Conservation (phyloP, 2,797 vertebrate genomes). For the Cheracebus regulus region DNA sequence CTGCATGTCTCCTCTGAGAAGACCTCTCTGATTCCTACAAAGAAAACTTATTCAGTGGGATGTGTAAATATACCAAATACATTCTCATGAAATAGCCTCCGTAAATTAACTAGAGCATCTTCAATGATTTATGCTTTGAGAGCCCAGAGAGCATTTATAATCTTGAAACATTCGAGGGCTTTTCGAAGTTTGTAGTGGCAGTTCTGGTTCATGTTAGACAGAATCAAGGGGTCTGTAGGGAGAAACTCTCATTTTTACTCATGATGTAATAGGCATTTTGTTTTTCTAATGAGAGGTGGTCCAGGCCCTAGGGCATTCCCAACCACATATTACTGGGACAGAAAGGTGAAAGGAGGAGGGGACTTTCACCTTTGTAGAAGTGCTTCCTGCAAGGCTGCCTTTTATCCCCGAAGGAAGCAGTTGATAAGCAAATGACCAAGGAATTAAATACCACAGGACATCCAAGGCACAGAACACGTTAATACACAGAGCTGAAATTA, state of each 20-base stretch:
- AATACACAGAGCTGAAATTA: slow-evolving; percentile 62
- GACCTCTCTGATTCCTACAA: background rate
- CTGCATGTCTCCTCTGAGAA: background rate
- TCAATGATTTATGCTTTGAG: slow-evolving; percentile 60
- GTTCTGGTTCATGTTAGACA: slow-evolving; percentile 4
- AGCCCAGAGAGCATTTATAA: slow-evolving; percentile 40
- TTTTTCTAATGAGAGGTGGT: slow-evolving; percentile 13
- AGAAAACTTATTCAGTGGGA: slow-evolving; percentile 25
- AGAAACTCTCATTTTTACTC: slow-evolving; percentile 26
- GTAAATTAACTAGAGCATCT: slow-evolving; percentile 50
- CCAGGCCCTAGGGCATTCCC: background rate
- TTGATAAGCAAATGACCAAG: background rate
- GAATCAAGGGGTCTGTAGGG: background rate
- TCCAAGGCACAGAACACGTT: background rate
- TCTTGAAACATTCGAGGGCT: slow-evolving; percentile 11
- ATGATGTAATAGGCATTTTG: background rate
- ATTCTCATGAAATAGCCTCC: slow-evolving; percentile 38
- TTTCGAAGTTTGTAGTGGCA: slow-evolving; percentile 20
- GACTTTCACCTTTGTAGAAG: background rate
- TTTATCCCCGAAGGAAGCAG: slow-evolving; percentile 8
- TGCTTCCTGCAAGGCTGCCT: background rate
- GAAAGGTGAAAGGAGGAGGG: background rate
- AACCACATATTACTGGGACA: background rate
- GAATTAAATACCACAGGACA: background rate
- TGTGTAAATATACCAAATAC: slow-evolving; percentile 2